Evolutionary conservation across 1,140 invertebrate species (phyloP), one percentile per base, ranked within the genome.

Genomic region (Thalassaphorura encarpata): DNA sequence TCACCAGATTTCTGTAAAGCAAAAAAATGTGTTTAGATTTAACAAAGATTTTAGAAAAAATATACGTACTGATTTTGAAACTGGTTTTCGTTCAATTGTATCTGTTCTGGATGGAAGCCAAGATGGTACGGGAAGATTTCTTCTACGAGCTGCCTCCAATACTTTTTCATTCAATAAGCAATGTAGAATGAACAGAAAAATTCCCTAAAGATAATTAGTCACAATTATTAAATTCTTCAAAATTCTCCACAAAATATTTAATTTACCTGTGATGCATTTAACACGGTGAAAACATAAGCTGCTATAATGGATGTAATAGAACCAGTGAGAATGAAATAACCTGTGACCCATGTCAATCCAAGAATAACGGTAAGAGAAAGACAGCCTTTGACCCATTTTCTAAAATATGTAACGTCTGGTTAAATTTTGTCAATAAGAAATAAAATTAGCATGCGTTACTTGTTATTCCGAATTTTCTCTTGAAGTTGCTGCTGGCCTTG

Each of bases 131-230:
- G 40, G 24, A 13, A 58, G 5, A 13, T 41, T 49, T 41, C 57
- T 33, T 43, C 48, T 6, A 15, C 43, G 45, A n/a, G 39, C 47
- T 8, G 52, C 57, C 8, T 33, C 16, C 27, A 53, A 39, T 4
- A 62, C 51, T 51, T 62, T 62, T 21, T 62, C 61, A 56, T 62
- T 62, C 8, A 56, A 28, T 16, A 56, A n/a, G 23, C 61, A 62
- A 31, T 62, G 52, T 29, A 54, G 59, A 18, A 56, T 8, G 31
- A 62, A 62, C 8, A 62, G 43, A 16, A 58, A 59, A 13, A 62
- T 51, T 18, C 61, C 61, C 56, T 62, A 50, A 33, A 54, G n/a
- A 21, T 13, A 16, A 33, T 26, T 18, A 51, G 15, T 8, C 16
- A 18, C 28, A 3, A 27, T 33, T 27, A 3, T 29, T 42, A 43